These are phyloP conservation scores for Tenthredo distinguenda DNA, from an alignment of 2,888 invertebrate genomes.

Conservation along the genomic window DNA sequence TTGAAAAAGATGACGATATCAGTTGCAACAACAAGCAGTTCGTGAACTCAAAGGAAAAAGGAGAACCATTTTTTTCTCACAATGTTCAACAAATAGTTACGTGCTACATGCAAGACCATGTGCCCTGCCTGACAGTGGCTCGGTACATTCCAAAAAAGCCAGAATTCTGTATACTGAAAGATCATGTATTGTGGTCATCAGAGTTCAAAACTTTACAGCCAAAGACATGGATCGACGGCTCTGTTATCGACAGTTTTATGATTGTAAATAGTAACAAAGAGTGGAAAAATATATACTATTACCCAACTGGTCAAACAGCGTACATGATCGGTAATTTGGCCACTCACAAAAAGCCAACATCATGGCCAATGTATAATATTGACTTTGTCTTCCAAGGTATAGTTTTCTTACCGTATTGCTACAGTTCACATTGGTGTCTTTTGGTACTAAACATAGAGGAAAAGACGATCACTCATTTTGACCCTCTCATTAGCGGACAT, in stretches of 20 bases:
- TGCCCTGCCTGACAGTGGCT: background rate
- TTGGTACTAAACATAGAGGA: background rate
- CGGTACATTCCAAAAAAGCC: background rate
- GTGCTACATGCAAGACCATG: background rate
- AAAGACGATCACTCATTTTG: slow-evolving; percentile 1
- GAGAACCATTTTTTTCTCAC: too few relatives aligned
- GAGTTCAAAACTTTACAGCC: background rate
- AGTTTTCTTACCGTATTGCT: slow-evolving; percentile 28
- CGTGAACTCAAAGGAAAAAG: too few relatives aligned
- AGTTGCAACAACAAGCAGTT: too few relatives aligned
- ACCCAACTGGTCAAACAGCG: background rate
- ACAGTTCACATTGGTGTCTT: slow-evolving; percentile 20
- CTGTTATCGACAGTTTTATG: slow-evolving; percentile 45
- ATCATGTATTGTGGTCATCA: slow-evolving; percentile 12
- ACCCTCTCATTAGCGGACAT: background rate
- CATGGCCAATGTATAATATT: slow-evolving; percentile 18
- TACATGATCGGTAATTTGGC: slow-evolving; percentile 7
- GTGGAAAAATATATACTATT: slow-evolving; percentile 18
- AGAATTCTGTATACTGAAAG: background rate
- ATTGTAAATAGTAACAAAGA: background rate
- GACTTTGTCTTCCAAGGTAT: background rate
- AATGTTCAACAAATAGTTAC: background rate
- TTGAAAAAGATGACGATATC: too few relatives aligned
- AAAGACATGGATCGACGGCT: slow-evolving; percentile 36
- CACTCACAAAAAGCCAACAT: background rate